Conservation (phyloP, 1,140 invertebrate species). For the Monochamus saltuarius region DNA sequence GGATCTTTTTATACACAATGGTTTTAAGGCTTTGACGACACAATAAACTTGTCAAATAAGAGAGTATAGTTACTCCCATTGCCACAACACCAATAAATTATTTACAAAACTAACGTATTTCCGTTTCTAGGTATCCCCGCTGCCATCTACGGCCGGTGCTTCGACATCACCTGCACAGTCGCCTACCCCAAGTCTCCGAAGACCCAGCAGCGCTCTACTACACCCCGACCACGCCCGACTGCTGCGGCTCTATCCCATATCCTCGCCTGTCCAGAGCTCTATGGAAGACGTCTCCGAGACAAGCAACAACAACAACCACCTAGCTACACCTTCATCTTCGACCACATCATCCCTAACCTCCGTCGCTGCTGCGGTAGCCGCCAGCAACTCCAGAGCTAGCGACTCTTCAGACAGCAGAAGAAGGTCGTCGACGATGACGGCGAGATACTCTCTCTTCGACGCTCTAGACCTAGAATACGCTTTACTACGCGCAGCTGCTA, state of each 20-base stretch:
- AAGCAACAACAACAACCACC: slow-evolving; percentile 49
- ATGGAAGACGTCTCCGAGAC: slow-evolving; percentile 53
- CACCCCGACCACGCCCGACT: slow-evolving; percentile 70
- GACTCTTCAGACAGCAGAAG: slow-evolving; percentile 53
- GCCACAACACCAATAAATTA: too few species aligned
- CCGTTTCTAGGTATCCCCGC: slow-evolving; percentile 61
- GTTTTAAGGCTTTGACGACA: too few species aligned
- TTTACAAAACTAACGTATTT: not conserved
- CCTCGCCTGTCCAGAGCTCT: slow-evolving; percentile 55
- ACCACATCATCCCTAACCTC: slow-evolving; percentile 61
- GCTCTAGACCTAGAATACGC: slow-evolving; percentile 71
- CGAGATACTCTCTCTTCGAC: slow-evolving; percentile 67
- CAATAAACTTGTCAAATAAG: too few species aligned
- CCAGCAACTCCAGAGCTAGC: slow-evolving; percentile 48
- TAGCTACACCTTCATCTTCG: slow-evolving; percentile 55
- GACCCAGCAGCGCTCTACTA: slow-evolving; percentile 61
- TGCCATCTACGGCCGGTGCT: slow-evolving; percentile 54
- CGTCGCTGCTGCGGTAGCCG: slow-evolving; percentile 54
- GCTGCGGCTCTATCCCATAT: slow-evolving; percentile 56
- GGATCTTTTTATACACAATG: too few species aligned
- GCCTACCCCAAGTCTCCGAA: slow-evolving; percentile 53
- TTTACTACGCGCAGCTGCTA: slow-evolving; percentile 64
- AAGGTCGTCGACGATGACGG: slow-evolving; percentile 54
- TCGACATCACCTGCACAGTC: slow-evolving; percentile 49
- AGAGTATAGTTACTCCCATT: too few species aligned